Evolutionary conservation across 2,888 invertebrate genomes (phyloP).

Genomic region (Synergus japonicus): DNA sequence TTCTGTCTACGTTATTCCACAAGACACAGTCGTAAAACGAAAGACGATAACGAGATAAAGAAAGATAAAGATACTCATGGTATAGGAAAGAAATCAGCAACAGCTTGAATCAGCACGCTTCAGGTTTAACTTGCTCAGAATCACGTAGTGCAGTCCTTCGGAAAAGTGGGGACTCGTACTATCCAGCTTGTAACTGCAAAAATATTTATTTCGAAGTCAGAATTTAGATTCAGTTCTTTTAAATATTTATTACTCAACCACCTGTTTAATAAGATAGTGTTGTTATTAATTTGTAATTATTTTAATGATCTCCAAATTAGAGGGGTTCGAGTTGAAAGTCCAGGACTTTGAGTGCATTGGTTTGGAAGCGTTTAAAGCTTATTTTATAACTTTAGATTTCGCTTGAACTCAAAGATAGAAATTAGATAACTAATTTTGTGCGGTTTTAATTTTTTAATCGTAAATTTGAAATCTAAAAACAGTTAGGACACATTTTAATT

Average conservation of each 20-base stretch:
- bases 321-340: too few relatives aligned
- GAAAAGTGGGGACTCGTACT: constrained; percentile 81
- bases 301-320: too few relatives aligned
- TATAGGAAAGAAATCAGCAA: background rate
- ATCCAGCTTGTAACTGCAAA: constrained; percentile 82
- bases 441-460: too few relatives aligned
- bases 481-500: too few relatives aligned
- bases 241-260: background rate
- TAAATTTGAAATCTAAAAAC: too few relatives aligned
- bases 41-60: background rate
- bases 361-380: background rate
- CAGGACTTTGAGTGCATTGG: too few relatives aligned
- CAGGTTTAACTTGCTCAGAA: constrained; percentile 65
- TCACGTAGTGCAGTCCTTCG: constrained; percentile 69
- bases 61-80: background rate
- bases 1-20: constrained; percentile 72
- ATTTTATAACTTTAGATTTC: background rate
- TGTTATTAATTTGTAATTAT: too few relatives aligned
- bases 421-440: background rate
- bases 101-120: constrained; percentile 2
- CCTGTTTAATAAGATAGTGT: background rate
- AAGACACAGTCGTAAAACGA: constrained; percentile 68
- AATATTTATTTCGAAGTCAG: constrained; percentile 39
- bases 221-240: constrained; percentile 1
- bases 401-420: background rate